Base-by-base conservation (phyloP, 2,888 invertebrate genomes). In the Platycheirus rosarum region DNA sequence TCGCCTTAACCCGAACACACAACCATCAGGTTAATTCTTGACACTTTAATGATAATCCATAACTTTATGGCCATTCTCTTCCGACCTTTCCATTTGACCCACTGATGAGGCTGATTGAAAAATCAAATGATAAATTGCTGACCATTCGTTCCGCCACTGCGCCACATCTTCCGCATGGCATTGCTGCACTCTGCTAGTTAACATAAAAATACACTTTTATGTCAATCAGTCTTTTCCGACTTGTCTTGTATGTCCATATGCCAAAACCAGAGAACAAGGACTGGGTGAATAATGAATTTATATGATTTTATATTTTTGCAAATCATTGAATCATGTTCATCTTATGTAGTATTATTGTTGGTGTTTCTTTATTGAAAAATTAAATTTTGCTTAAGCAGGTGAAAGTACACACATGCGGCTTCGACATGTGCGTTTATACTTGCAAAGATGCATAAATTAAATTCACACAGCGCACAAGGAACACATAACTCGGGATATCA, bases 401-500 rank as follows among this genome's bases (percentile, higher is more conserved):
- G 82, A 82, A 82, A 82, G 82, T 82, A 71, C 49, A 66, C 70
- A 66, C 71, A 63, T 51, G 60, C 46, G 46, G 71, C 65, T 73
- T 53, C 35, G 51, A 73, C 62, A 74, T 74, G 53, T 53, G 79
- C 74, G 74, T 79, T 44, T 44, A 16, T n/a, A 13, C n/a, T n/a
- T n/a, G n/a, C 57, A 48, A 65, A 69, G 79, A 82, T 82, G 68
- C 70, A 82, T 77, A 82, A 82, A 68, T 77, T 73, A 77, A 66
- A 73, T 82, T 82, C 77, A 77, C 77, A 77, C 77, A 57, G 18
- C 55, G 73, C 68, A 73, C 55, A 68, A 66, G 53, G 71, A 76
- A 74, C 79, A 80, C 79, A 80, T 80, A 69, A 74, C 63, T 49
- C 69, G 79, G 79, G 75, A 75, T 66, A 73, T 82, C 82, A 82